Evolutionary conservation across 53 echinoderm and acorn worm species (phyloP), one percentile per base, ranked within the genome.

Genomic region (Hippasteria phrygiana): DNA sequence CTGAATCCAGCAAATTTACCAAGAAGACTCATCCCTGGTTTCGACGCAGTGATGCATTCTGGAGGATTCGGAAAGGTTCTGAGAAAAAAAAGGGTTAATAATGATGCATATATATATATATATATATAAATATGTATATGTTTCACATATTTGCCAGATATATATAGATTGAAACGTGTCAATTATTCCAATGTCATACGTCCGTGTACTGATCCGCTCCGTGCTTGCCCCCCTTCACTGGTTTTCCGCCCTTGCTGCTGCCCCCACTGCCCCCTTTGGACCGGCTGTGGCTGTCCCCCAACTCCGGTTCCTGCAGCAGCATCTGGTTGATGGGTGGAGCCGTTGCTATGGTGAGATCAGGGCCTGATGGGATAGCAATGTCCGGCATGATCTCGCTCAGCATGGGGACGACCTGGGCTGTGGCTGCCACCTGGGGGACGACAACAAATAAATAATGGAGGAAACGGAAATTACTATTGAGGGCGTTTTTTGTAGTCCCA

Each of bases 341-440:
- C 42, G 93, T 99, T 72, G 99, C 99, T 73, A 99, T 99, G 90
- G 99, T 99, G 54, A 99, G 90, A 62, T 99, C 99, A 13, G 99
- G 99, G 29, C 96, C 96, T 43, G 99, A 95, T 71, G 99, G 95
- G 43, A 99, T 99, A 38, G 99, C 99, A 46, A 99, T 99, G 87
- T 99, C 99, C 39, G 99, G 99, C 99, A 99, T 99, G 81, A 97
- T 95, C 71, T 99, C 99, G 43, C 96, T 99, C 38, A 96, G 93
- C 96, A 99, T 99, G 43, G 99, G 99, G 13, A 96, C 90, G 27
- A 94, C 96, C 45, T 94, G 96, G 10, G 99, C 94, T 24, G 99
- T 91, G 7, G 99, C 99, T 26, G 93, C 94, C 37, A 91, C 89
- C 99, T 99, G 87, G 28, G 46, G 47, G 34, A 29, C 50, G 33